Evolutionary conservation across 2,113 vertebrate species (phyloP).

Genomic region (Corynorhinus townsendii): DNA sequence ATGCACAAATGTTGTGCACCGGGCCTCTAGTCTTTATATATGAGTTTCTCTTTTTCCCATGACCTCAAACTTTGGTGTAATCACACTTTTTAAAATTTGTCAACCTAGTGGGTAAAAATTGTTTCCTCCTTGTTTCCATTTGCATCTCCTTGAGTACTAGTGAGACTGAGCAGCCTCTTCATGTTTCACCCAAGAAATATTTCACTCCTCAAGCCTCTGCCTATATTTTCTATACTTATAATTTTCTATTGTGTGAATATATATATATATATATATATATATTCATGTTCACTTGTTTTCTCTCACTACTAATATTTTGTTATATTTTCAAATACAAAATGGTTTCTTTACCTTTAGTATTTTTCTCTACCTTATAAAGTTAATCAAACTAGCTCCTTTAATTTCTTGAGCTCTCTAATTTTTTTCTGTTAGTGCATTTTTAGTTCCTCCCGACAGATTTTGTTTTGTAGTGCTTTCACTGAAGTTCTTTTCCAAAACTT

Average conservation of each 20-base stretch:
- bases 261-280: neutral
- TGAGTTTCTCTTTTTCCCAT: neutral
- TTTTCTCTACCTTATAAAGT: no score
- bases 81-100: neutral
- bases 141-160: neutral
- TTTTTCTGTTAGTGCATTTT: no score
- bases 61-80: neutral
- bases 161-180: neutral
- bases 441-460: no score
- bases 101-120: neutral
- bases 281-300: neutral
- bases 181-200: neutral
- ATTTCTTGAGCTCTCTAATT: no score
- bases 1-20: no score
- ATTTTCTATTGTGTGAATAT: neutral
- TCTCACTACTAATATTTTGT: neutral
- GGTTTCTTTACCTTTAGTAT: neutral
- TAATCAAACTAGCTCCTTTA: no score
- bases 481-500: no score
- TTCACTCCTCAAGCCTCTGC: neutral
- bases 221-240: neutral
- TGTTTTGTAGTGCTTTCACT: no score
- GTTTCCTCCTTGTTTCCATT: neutral
- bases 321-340: neutral
- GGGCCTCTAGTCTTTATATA: no score